Base-by-base conservation (phyloP, 2,113 vertebrate genomes). In the Desmodus rotundus region DNA sequence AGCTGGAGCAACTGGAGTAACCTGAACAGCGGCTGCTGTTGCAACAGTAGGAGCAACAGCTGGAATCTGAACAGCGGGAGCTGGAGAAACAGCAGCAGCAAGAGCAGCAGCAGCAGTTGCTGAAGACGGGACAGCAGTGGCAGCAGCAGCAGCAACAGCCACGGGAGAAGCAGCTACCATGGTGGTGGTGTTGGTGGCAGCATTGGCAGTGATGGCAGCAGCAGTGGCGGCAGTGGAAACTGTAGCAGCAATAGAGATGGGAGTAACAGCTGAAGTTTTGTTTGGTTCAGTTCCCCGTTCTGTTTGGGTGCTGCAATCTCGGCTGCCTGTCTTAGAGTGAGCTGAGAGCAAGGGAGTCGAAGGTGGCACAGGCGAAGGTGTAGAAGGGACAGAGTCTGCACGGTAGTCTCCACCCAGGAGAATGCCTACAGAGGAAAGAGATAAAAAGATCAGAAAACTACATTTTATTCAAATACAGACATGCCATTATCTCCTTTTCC, bases 231-330 rank as follows among this genome's bases (percentile, higher is more conserved):
- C 70, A 28, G 93, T 73, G 72, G 90, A 63, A 82, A 82, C 92
- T 76, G 97, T 73, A 45, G 68, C 78, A 80, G 97, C 89, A 72
- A 96, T 76, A 92, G 98, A 97, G 95, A 98, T 96, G 73, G 97
- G 96, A 85, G 98, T 33, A 19, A 98, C 80, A 91, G 98, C 67
- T 3, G 97, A 77, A 47, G 95, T 93, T 97, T 99, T 99, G 98
- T 97, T 98, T 16, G 98, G 97, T 50, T 99, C 99, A 0, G 91
- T 98, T 68, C 99, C 98, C 90, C 99, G 98, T 67, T 99, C 99
- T 0, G 99, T 99, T 97, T 99, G 99, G 0, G 99, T 99, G 98
- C 99, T 99, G 98, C 99, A 99, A 98, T 99, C 99, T 65, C 99
- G 98, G 98, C 99, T 99, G 98, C 99, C 99, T 0, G 99, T 99